Conservation (phyloP, 2,888 invertebrate genomes). For the Bombylius discolor region DNA sequence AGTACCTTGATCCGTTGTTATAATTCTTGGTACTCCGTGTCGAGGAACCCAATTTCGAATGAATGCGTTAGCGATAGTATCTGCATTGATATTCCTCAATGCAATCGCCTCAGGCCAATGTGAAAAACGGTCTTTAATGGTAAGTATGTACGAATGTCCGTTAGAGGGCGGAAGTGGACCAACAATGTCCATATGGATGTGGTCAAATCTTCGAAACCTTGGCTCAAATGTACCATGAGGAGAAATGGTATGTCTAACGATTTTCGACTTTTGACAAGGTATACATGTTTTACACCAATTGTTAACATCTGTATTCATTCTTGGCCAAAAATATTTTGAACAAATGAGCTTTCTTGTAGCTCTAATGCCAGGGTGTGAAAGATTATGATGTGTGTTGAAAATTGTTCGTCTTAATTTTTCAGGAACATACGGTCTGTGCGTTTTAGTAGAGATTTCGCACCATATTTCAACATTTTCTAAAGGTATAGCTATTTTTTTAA, state of each 20-base stretch:
- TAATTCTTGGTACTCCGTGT: not conserved
- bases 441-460: not conserved
- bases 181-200: not conserved
- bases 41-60: not conserved
- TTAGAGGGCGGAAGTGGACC: not conserved
- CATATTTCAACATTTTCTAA: not conserved
- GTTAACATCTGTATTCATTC: too few species aligned
- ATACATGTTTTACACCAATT: too few species aligned
- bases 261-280: too few species aligned
- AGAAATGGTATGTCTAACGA: too few species aligned
- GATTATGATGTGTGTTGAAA: too few species aligned
- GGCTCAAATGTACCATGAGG: not conserved
- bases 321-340: too few species aligned
- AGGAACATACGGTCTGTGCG: not conserved
- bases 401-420: not conserved
- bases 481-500: not conserved
- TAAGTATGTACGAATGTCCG: too few species aligned
- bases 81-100: too few species aligned
- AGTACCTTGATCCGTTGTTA: slow-evolving; percentile 18
- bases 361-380: not conserved
- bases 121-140: too few species aligned
- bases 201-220: not conserved
- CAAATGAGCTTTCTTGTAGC: too few species aligned
- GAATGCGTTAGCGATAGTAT: not conserved
- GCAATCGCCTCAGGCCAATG: too few species aligned